Percentiles rank a stretch among this genome's conserved stretches.
Conservation (phyloP, 2,113 vertebrate genomes). For the Macrotus californicus region DNA sequence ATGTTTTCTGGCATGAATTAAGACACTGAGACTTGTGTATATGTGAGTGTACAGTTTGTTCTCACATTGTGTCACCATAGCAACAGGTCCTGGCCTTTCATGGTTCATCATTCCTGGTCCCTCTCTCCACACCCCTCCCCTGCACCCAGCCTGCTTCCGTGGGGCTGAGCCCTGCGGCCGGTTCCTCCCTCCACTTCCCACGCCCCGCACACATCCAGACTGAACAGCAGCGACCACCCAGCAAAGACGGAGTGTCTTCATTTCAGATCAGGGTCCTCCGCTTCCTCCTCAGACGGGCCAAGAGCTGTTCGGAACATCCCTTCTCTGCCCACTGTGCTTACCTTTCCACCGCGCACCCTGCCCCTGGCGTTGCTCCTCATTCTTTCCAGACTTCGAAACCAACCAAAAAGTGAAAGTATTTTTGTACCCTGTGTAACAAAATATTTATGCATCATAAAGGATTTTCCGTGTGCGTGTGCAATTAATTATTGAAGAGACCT, state of each 20-base stretch:
- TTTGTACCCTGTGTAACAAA: constrained; percentile 88
- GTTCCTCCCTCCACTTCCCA: accelerated
- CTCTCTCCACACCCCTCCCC: background rate
- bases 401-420: constrained; percentile 83
- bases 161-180: background rate
- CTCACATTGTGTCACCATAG: constrained; percentile 78
- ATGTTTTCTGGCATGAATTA: constrained; percentile 85
- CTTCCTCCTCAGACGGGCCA: constrained; percentile 46
- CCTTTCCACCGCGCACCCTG: constrained; percentile 55
- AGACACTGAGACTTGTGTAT: constrained; percentile 80
- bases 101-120: constrained; percentile 54
- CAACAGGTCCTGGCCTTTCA: constrained; percentile 74
- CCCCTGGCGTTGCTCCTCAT: constrained; percentile 73
- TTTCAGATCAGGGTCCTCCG: constrained; percentile 57
- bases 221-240: background rate
- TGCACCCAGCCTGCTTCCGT: background rate
- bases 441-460: constrained; percentile 89
- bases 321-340: background rate
- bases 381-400: constrained; percentile 79
- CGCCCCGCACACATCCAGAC: background rate
- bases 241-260: constrained; percentile 51
- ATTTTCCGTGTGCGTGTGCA: constrained; percentile 83
- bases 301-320: constrained; percentile 49
- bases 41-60: constrained; percentile 81
- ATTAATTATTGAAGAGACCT: constrained; percentile 84